Conservation (phyloP, 1,140 invertebrate genomes). For the Ericerus pela region DNA sequence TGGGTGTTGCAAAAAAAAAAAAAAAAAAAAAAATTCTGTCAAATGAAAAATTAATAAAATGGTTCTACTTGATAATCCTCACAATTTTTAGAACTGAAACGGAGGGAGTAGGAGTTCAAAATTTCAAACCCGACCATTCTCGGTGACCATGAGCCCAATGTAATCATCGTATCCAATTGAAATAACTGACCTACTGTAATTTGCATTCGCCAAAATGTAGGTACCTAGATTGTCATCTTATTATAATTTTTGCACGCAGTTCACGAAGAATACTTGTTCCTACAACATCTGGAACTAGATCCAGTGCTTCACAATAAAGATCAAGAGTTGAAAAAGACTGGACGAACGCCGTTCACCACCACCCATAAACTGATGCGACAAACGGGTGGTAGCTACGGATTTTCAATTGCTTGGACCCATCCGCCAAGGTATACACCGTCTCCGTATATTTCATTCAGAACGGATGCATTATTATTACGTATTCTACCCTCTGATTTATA, state of each 20-base stretch:
- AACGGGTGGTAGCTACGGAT: slow-evolving; percentile 52
- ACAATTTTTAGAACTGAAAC: no score
- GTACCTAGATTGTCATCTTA: neutral
- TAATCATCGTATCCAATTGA: no score
- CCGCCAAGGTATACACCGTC: slow-evolving; percentile 43
- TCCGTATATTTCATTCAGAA: neutral
- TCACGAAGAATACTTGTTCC: slow-evolving; percentile 41
- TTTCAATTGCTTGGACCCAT: slow-evolving; percentile 81
- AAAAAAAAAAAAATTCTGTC: no score
- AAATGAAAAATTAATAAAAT: no score
- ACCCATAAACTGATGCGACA: slow-evolving; percentile 46
- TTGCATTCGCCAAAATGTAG: neutral
- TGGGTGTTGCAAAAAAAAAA: no score
- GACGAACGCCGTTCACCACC: slow-evolving; percentile 67
- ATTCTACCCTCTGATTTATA: neutral
- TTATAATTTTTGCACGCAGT: slow-evolving; percentile 22
- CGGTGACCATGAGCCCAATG: no score
- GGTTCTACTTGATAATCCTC: no score
- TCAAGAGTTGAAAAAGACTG: slow-evolving; percentile 35
- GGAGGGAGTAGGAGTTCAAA: no score
- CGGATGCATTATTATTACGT: neutral
- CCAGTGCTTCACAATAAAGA: slow-evolving; percentile 33
- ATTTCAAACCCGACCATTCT: no score
- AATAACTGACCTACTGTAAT: no score
- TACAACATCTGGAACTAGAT: slow-evolving; percentile 63